Evolutionary conservation across 2,797 vertebrate genomes (phyloP).

Genomic region (Siniperca undulata): DNA sequence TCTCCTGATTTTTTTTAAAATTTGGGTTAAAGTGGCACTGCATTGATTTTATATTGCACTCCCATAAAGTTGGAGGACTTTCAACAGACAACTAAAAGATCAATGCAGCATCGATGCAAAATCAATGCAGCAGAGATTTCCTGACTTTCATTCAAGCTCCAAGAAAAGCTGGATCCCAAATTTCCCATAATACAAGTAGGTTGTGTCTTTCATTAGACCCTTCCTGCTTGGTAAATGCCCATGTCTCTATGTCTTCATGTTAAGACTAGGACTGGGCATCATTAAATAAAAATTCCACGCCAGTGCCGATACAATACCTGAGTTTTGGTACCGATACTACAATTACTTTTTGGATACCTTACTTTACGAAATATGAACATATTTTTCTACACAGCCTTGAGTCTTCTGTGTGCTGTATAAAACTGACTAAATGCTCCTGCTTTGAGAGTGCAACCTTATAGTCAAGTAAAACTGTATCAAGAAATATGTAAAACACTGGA

Average conservation of each 20-base stretch:
- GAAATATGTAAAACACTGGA: no score
- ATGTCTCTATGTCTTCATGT: background rate
- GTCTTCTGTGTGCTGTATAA: background rate
- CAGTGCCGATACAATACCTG: background rate
- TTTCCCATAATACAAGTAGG: constrained; percentile 6
- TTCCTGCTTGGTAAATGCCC: background rate
- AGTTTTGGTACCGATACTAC: background rate
- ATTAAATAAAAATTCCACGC: background rate
- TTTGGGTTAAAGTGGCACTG: background rate
- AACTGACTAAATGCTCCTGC: background rate
- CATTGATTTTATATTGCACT: background rate
- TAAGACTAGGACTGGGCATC: background rate
- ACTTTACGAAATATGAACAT: background rate
- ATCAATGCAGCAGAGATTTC: background rate
- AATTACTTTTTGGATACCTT: background rate
- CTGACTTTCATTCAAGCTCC: background rate
- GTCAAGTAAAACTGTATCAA: background rate
- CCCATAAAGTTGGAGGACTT: background rate
- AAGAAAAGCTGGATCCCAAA: background rate
- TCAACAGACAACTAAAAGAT: background rate
- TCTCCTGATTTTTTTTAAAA: background rate
- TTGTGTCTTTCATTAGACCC: background rate
- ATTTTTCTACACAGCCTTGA: background rate
- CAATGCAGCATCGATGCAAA: background rate
- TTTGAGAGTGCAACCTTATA: background rate